Evolutionary conservation across 2,797 vertebrate genomes (phyloP).

Genomic region (Amblyraja radiata): DNA sequence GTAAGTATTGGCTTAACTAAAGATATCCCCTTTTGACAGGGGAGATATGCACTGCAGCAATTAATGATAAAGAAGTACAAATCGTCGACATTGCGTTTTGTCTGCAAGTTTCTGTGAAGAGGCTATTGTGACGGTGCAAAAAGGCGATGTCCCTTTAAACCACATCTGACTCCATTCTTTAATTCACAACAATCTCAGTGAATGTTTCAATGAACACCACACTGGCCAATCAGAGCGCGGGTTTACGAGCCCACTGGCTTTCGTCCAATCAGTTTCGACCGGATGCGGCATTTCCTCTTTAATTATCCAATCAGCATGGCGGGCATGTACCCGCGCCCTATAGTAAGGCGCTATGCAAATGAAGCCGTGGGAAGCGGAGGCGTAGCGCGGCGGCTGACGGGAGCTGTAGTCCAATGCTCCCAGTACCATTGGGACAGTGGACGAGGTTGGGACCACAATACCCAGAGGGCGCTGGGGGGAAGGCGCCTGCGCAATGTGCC

Average conservation of each 20-base stretch:
- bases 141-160: background rate
- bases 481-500: background rate
- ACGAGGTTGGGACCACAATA: background rate
- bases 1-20: background rate
- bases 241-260: background rate
- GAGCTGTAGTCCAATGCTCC: background rate
- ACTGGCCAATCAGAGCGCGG: background rate
- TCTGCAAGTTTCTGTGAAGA: background rate
- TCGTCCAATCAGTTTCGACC: background rate
- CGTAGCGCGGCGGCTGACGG: background rate
- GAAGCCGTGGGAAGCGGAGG: slow-evolving; percentile 30
- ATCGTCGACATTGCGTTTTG: background rate
- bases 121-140: background rate
- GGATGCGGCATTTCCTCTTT: slow-evolving; percentile 24
- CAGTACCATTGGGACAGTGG: fast-evolving
- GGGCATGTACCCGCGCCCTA: background rate
- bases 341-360: background rate
- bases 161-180: background rate
- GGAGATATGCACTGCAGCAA: background rate
- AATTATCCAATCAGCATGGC: background rate
- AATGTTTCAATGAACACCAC: slow-evolving; percentile 24
- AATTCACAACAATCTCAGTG: background rate
- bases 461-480: background rate
- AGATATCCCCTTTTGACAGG: no score
- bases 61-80: background rate